Base-by-base conservation (phyloP, 2,113 vertebrate genomes). In the Anarhynchus alexandrinus region DNA sequence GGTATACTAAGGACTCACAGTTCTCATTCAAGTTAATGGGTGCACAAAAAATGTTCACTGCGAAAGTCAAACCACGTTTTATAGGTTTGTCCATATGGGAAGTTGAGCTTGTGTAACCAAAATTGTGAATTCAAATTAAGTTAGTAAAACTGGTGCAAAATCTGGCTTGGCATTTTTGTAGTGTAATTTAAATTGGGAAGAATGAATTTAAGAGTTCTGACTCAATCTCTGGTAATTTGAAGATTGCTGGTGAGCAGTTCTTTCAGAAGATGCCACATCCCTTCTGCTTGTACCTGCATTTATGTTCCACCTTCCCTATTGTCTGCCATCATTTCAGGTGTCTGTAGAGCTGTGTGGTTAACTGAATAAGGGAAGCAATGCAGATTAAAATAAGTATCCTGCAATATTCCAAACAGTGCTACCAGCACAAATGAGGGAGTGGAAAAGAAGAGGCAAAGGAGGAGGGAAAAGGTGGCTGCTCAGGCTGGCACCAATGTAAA, bases 121-220 rank as follows among this genome's bases (percentile, higher is more conserved):
- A 94, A 85, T 78, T 80, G 77, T 94, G 87, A 95, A 93, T 93
- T 95, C 93, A 97, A 93, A 93, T 89, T 70, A 91, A 93, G 57
- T 84, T 86, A 78, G 87, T 71, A 69, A 92, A 94, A 87, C 34
- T 80, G 66, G 49, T 86, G 77, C 74, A 91, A 93, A 94, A 73
- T 80, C 81, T 91, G 81, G 80, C 73, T 84, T 66, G 93, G 27
- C 78, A 64, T 67, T 94, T 85, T 84, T 61, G 73, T 61, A 49
- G 34, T 32, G 21, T 71, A 79, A 76, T 69, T 94, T 71, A 80
- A 77, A 64, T 43, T 34, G 65, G 45, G 58, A 72, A 87, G 70
- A 72, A 94, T 65, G 30, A 65, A 72, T 76, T 49, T 34, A 67
- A 72, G 58, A 87, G 62, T 57, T 80, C 65, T 93, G 70, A 82